Evolutionary conservation across 2,113 vertebrate species (phyloP).

Genomic region (Ictidomys tridecemlineatus): DNA sequence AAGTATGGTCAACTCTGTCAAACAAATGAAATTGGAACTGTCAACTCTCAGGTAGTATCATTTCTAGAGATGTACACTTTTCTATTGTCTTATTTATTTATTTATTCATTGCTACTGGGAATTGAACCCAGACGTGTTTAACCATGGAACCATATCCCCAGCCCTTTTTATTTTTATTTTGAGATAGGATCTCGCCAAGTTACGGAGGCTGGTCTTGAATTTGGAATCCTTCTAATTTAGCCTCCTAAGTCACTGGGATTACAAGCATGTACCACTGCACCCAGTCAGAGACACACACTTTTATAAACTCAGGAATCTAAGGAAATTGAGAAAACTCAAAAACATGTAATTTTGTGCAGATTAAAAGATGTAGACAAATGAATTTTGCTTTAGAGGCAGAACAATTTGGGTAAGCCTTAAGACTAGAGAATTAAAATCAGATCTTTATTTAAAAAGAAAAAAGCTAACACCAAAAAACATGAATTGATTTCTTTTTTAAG

Average conservation of each 20-base stretch:
- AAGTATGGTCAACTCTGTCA: slow-evolving; percentile 95
- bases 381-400: slow-evolving; percentile 7
- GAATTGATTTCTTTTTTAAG: slow-evolving; percentile 31
- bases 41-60: slow-evolving; percentile 63
- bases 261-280: too few relatives aligned
- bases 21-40: slow-evolving; percentile 94
- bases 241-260: too few relatives aligned
- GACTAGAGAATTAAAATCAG: background rate
- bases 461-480: background rate
- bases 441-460: background rate
- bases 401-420: background rate
- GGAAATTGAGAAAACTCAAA: slow-evolving; percentile 21
- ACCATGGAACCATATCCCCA: too few relatives aligned
- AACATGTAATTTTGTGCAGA: background rate
- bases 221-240: too few relatives aligned
- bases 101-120: too few relatives aligned
- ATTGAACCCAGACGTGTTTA: too few relatives aligned
- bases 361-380: slow-evolving; percentile 20
- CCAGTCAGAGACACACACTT: background rate
- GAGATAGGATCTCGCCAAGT: too few relatives aligned
- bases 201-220: too few relatives aligned
- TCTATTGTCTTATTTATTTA: too few relatives aligned
- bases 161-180: too few relatives aligned
- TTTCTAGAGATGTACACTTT: background rate
- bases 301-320: background rate